Evolutionary conservation across 2,888 invertebrate species (phyloP).

Genomic region (Teinopalpus imperialis): DNA sequence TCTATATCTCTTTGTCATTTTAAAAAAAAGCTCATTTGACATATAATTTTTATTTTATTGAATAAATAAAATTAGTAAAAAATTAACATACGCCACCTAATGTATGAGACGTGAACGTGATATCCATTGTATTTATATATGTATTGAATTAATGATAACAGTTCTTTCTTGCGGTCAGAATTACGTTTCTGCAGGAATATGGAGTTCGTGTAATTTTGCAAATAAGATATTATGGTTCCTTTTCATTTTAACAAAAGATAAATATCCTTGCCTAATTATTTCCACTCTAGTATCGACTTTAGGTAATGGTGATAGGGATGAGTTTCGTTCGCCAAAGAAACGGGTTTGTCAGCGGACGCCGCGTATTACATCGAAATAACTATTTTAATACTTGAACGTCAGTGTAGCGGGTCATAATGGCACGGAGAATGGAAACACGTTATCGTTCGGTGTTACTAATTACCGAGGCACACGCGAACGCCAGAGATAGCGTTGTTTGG

Average conservation of each 20-base stretch:
- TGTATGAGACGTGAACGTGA: background rate
- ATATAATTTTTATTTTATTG: background rate
- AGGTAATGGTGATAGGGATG: background rate
- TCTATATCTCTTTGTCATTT: too few relatives aligned
- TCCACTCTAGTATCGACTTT: background rate
- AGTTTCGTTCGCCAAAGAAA: background rate
- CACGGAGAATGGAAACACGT: constrained; percentile 48
- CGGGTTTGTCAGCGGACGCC: too few relatives aligned
- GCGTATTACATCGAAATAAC: background rate
- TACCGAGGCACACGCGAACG: constrained; percentile 64
- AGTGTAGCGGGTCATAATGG: constrained; percentile 60
- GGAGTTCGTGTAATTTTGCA: constrained; percentile 2
- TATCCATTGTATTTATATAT: background rate
- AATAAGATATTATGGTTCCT: constrained; percentile 1
- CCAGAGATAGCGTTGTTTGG: constrained; percentile 25
- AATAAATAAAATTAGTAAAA: constrained; percentile 10
- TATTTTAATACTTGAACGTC: constrained; percentile 60
- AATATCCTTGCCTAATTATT: background rate
- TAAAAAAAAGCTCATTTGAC: too few relatives aligned
- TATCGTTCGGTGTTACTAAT: constrained; percentile 66
- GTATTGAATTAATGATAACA: constrained; percentile 12
- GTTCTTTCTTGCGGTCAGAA: constrained; percentile 5
- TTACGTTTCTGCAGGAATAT: constrained; percentile 8
- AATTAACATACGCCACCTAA: background rate
- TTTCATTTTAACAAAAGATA: background rate